Conservation (phyloP, 2,888 invertebrate genomes). For the Oscheius sp. region DNA sequence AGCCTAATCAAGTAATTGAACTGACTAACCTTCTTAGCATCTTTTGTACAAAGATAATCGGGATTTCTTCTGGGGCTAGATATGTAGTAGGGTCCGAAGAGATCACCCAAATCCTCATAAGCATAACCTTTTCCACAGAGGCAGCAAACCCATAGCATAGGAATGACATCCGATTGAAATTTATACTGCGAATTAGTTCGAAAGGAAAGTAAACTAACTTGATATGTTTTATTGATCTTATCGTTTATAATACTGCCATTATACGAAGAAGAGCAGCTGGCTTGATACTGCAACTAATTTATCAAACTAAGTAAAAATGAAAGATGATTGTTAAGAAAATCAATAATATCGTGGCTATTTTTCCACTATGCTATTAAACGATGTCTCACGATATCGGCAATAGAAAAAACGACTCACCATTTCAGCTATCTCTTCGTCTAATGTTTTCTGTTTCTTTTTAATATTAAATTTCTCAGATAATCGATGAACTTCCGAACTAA, state of each 20-base stretch:
- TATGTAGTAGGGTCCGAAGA: conserved; percentile 23
- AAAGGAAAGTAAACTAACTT: not conserved
- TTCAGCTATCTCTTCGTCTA: conserved; percentile 1
- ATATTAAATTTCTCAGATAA: not conserved
- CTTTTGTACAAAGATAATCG: conserved; percentile 4
- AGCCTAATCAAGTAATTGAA: not conserved
- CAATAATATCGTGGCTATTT: too few relatives aligned
- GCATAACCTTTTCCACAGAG: conserved; percentile 16
- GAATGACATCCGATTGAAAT: conserved; percentile 11
- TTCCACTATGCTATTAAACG: too few relatives aligned
- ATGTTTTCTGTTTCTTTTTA: conserved; percentile 13
- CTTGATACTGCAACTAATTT: conserved; percentile 17
- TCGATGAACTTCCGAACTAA: not conserved
- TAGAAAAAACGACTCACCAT: not conserved
- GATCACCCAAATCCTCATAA: conserved; percentile 11
- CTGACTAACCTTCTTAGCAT: conserved; percentile 1
- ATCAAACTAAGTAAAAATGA: not conserved
- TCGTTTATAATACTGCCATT: conserved; percentile 4
- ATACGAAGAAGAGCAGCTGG: conserved; percentile 2
- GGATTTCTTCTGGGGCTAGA: not conserved
- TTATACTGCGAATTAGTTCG: not conserved
- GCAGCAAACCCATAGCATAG: conserved; percentile 8
- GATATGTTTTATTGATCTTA: conserved; percentile 4
- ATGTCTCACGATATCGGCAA: too few relatives aligned
- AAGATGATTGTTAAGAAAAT: too few relatives aligned